Percentiles rank a stretch among this genome's conserved stretches.
These are phyloP conservation scores for Pharmacophagus antenor DNA, from an alignment of 2,888 invertebrate species.

Conservation along the genomic window DNA sequence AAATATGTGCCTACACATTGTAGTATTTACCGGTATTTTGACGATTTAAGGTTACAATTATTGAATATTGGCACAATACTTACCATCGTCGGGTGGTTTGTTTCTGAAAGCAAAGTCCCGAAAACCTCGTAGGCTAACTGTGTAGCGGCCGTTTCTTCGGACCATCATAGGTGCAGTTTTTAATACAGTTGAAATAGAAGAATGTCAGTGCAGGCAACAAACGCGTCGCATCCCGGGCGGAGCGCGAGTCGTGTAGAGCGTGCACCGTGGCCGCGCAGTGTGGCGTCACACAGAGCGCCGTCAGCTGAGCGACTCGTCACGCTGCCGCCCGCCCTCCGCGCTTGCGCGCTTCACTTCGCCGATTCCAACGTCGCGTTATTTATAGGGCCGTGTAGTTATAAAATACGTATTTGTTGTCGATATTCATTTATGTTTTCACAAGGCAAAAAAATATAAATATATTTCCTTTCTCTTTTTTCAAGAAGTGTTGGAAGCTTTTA, in stretches of 20 bases:
- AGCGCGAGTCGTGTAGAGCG: slow-evolving; percentile 41
- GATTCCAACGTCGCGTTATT: slow-evolving; percentile 30
- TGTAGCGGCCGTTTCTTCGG: slow-evolving; percentile 76
- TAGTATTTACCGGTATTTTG: slow-evolving; percentile 29
- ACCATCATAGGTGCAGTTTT: slow-evolving; percentile 64
- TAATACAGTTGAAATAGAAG: slow-evolving; percentile 41
- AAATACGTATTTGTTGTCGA: too few relatives aligned
- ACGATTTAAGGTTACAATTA: slow-evolving; percentile 38
- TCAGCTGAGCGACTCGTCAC: slow-evolving; percentile 71
- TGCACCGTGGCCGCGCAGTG: slow-evolving; percentile 59
- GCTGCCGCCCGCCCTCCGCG: slow-evolving; percentile 62
- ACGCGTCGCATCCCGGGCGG: slow-evolving; percentile 41
- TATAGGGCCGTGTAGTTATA: slow-evolving; percentile 36
- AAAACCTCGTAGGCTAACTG: slow-evolving; percentile 77
- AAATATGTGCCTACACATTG: slow-evolving; percentile 21
- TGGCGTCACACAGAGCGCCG: slow-evolving; percentile 63
- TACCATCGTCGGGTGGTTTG: slow-evolving; percentile 76
- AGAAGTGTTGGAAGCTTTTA: too few relatives aligned
- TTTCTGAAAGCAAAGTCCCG: slow-evolving; percentile 70
- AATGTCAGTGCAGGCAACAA: slow-evolving; percentile 40
- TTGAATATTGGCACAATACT: slow-evolving; percentile 38
- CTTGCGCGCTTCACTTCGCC: slow-evolving; percentile 62
- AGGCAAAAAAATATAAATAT: too few relatives aligned
- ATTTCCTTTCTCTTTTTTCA: too few relatives aligned
- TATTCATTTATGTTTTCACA: too few relatives aligned